phyloP scores from a whole-genome alignment of 2,797 vertebrate species.

The Cacajao melanocephalus region DNA sequence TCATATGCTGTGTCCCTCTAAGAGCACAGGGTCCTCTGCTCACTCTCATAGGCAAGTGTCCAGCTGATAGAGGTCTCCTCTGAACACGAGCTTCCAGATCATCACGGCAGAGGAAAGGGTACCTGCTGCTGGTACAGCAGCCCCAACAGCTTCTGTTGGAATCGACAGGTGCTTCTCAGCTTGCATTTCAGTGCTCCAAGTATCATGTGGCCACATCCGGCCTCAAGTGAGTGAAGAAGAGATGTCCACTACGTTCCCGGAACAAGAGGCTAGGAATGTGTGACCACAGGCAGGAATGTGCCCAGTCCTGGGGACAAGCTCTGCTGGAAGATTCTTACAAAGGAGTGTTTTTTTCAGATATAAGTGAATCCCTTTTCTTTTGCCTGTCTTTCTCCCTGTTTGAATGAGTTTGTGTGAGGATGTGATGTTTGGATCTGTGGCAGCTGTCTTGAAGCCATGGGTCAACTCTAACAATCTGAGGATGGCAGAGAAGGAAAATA shows the following conservation, averaged over 20 bases:
- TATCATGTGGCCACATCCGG: neutral
- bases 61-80: neutral
- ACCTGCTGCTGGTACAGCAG: fast-evolving
- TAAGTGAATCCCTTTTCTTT: neutral
- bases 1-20: fast-evolving
- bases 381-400: neutral
- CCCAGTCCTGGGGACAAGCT: too few relatives aligned
- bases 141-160: neutral
- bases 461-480: neutral
- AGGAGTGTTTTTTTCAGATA: neutral
- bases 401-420: neutral
- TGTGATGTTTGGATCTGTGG: neutral
- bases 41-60: neutral
- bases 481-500: neutral
- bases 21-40: neutral
- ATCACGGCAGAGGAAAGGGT: too few relatives aligned
- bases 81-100: neutral
- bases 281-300: neutral
- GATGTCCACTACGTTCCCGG: fast-evolving
- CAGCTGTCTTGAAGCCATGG: neutral
- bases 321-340: neutral
- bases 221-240: neutral
- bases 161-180: fast-evolving
- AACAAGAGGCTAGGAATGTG: neutral
- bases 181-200: neutral